phyloP scores from a whole-genome alignment of 2,113 vertebrate species.

The Ovibos moschatus region DNA sequence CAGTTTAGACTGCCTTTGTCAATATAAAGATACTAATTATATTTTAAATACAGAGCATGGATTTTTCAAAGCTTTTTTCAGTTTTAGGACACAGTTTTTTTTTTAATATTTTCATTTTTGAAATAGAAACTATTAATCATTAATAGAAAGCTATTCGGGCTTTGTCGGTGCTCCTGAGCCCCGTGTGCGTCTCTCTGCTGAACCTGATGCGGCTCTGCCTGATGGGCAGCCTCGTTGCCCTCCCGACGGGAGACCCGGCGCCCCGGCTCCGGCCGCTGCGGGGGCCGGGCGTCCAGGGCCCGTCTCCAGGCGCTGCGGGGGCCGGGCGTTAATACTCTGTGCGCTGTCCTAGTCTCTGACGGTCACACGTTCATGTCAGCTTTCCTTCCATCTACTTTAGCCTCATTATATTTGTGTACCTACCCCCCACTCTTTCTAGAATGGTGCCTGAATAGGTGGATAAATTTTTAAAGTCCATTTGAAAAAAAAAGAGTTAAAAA shows the following conservation, averaged over 20 bases:
- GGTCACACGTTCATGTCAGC: no score
- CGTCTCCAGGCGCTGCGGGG: not conserved
- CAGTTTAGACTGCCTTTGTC: not conserved
- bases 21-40: not conserved
- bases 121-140: not conserved
- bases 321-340: not conserved
- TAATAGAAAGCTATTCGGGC: not conserved
- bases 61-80: not conserved
- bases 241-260: rapidly evolving
- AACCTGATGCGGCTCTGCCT: rapidly evolving
- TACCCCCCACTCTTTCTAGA: not conserved
- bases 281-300: no score
- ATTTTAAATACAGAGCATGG: not conserved
- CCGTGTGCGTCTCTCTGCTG: rapidly evolving
- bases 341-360: not conserved
- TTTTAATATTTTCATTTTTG: not conserved
- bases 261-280: no score
- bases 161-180: not conserved
- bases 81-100: not conserved
- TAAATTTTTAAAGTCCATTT: not conserved
- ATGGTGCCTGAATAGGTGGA: not conserved
- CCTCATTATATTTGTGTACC: not conserved
- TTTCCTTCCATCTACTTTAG: not conserved
- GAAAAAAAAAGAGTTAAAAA: not conserved
- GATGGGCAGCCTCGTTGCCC: rapidly evolving